Conservation (phyloP, 2,113 vertebrate genomes). For the Rhagologus leucostigma region DNA sequence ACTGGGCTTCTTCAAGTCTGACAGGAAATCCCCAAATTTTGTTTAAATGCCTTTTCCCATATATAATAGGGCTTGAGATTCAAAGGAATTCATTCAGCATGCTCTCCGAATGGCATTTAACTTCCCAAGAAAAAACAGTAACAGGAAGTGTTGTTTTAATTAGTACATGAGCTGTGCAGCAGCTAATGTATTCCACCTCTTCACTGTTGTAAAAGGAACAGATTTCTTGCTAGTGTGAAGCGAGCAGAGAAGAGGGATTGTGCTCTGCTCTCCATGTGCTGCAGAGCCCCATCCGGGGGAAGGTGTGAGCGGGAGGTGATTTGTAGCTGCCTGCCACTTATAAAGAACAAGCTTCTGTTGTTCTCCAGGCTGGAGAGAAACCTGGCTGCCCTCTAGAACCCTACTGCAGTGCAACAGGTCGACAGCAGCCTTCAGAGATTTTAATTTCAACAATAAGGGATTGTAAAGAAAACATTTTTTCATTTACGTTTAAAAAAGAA, state of each 20-base stretch:
- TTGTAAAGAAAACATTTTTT: neutral
- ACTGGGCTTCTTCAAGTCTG: neutral
- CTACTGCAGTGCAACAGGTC: neutral
- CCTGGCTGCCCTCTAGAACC: neutral
- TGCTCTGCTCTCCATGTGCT: constrained; percentile 3
- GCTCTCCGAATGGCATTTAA: neutral
- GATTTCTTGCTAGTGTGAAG: neutral
- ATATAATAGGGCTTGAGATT: neutral
- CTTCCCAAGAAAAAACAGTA: neutral
- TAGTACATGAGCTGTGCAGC: neutral
- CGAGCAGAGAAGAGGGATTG: neutral
- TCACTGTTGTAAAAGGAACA: neutral
- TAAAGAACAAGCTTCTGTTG: neutral
- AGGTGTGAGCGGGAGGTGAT: constrained; percentile 14
- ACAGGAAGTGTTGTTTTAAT: constrained; percentile 14
- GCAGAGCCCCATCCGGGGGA: neutral
- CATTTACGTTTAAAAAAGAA: neutral
- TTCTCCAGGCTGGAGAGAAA: neutral
- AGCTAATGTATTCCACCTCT: constrained; percentile 27
- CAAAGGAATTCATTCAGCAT: neutral
- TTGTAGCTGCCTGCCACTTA: neutral
- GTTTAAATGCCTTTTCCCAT: neutral
- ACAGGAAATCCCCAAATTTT: neutral
- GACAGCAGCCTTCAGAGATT: neutral
- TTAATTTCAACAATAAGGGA: neutral